phyloP scores from a whole-genome alignment of 2,113 vertebrate genomes.

The Dasyornis broadbenti region DNA sequence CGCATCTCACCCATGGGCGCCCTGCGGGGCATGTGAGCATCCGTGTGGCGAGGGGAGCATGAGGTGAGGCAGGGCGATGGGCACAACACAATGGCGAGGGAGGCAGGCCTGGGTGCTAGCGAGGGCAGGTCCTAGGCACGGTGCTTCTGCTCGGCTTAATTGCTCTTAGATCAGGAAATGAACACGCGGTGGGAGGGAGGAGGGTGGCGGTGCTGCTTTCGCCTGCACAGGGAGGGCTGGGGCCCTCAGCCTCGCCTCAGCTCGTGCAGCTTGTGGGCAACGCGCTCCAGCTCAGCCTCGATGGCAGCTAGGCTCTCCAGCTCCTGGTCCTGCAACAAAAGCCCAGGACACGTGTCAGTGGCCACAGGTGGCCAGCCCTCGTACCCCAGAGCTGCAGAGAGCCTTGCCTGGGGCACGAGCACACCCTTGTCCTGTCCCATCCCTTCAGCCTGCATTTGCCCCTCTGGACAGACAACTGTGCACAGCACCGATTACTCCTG shows the following conservation, averaged over 20 bases:
- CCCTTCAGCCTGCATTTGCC: not conserved
- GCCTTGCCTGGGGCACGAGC: rapidly evolving
- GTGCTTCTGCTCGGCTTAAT: slow-evolving; percentile 1
- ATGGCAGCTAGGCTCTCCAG: slow-evolving; percentile 91
- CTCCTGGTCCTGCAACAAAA: slow-evolving; percentile 83
- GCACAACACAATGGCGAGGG: not conserved
- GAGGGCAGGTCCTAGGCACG: not conserved
- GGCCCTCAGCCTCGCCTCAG: slow-evolving; percentile 73
- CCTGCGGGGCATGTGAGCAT: not conserved
- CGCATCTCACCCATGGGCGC: not conserved
- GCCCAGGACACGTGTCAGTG: rapidly evolving
- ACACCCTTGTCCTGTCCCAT: rapidly evolving
- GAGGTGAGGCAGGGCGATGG: slow-evolving; percentile 1
- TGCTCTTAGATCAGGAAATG: not conserved
- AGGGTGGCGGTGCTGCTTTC: not conserved
- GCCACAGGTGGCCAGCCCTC: not conserved
- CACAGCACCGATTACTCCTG: too few relatives aligned
- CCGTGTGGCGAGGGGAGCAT: not conserved
- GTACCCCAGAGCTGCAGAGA: rapidly evolving
- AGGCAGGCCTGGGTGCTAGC: slow-evolving; percentile 5
- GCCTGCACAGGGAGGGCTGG: rapidly evolving
- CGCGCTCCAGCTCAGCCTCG: slow-evolving; percentile 89
- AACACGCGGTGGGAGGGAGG: not conserved
- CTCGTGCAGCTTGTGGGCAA: slow-evolving; percentile 87
- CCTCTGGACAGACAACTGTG: not conserved